Conservation (phyloP, 2,888 invertebrate species). For the Cataglyphis cursor region DNA sequence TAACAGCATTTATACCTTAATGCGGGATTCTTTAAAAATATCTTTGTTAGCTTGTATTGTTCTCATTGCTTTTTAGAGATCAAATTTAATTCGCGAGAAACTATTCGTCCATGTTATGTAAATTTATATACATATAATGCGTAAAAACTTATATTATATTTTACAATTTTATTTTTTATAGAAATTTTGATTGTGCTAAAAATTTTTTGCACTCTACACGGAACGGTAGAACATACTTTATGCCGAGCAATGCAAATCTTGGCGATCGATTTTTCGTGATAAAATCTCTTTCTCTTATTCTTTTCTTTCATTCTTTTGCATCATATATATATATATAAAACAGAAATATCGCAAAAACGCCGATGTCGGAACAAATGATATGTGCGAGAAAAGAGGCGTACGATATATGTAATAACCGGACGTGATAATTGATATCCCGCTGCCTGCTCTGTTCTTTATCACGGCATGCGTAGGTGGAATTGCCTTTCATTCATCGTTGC, state of each 20-base stretch:
- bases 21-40: neutral
- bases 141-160: neutral
- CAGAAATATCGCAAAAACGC: constrained; percentile 37
- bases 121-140: constrained; percentile 4
- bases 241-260: neutral
- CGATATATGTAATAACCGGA: constrained; percentile 70
- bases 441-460: constrained; percentile 72
- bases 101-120: neutral
- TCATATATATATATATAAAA: constrained; percentile 15
- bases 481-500: constrained; percentile 66
- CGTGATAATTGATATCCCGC: constrained; percentile 78
- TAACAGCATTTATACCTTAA: neutral
- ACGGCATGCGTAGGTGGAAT: constrained; percentile 75
- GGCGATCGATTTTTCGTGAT: constrained; percentile 7
- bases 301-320: neutral
- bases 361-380: constrained; percentile 24
- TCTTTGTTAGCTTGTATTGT: neutral
- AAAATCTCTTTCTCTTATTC: neutral
- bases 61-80: neutral
- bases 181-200: neutral
- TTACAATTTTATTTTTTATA: constrained; percentile 18
- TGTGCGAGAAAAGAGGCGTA: constrained; percentile 41
- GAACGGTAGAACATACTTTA: neutral
- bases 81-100: neutral
- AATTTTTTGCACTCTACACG: neutral